These are phyloP conservation scores for Corydoras maculifer DNA, from an alignment of 2,113 vertebrate species.

Conservation along the genomic window DNA sequence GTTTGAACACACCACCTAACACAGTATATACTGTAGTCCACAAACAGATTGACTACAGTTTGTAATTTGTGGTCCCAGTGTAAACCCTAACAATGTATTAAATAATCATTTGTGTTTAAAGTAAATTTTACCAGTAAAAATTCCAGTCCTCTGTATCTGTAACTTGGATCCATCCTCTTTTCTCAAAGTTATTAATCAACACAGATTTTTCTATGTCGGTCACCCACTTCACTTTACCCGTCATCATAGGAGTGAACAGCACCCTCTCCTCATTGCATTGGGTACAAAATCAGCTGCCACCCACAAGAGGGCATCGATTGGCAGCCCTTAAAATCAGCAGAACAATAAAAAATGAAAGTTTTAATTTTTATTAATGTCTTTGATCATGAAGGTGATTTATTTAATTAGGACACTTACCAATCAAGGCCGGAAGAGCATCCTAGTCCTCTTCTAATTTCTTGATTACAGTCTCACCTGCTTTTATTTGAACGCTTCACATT, in stretches of 20 bases:
- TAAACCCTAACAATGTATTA: too few species aligned
- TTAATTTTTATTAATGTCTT: neutral
- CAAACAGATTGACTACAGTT: too few species aligned
- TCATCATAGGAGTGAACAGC: constrained; percentile 65
- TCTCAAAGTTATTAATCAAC: constrained; percentile 97
- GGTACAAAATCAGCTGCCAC: neutral
- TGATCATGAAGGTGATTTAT: too few species aligned
- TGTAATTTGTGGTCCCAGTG: too few species aligned
- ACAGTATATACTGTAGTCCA: too few species aligned
- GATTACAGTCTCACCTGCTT: too few species aligned
- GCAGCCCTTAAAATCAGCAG: constrained; percentile 1
- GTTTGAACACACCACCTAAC: too few species aligned
- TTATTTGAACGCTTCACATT: too few species aligned
- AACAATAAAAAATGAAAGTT: neutral
- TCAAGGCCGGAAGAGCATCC: constrained; percentile 7
- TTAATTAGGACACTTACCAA: constrained; percentile 3
- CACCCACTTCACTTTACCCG: constrained; percentile 95
- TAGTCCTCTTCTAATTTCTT: too few species aligned
- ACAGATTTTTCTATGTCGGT: constrained; percentile 98
- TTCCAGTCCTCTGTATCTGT: constrained; percentile 94
- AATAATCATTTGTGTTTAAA: too few species aligned
- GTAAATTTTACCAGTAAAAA: constrained; percentile 84
- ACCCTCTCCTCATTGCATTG: constrained; percentile 21
- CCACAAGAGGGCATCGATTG: neutral
- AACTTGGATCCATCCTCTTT: constrained; percentile 90